Percentiles rank a stretch among this genome's conserved stretches.
These are phyloP conservation scores for Bilobella aurantiaca DNA, from an alignment of 1,140 invertebrate species.

Conservation along the genomic window DNA sequence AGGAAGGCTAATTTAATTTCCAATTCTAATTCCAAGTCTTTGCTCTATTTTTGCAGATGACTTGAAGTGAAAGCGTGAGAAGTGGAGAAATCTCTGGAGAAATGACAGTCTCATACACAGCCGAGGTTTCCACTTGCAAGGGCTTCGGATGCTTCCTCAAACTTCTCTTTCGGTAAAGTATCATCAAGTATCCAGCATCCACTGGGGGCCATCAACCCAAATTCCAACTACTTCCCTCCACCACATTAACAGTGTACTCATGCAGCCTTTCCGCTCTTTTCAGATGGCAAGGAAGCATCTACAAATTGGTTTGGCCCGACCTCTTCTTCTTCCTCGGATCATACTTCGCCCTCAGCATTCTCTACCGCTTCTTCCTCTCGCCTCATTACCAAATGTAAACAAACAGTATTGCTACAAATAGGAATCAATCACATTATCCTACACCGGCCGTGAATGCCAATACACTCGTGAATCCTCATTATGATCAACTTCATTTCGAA, in stretches of 20 bases:
- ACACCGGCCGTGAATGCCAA: too few relatives aligned
- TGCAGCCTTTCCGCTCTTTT: constrained; percentile 36
- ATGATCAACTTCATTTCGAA: background rate
- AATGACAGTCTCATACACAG: constrained; percentile 82
- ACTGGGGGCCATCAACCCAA: background rate
- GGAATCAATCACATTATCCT: too few relatives aligned
- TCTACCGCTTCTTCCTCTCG: constrained; percentile 49
- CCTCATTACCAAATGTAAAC: constrained; percentile 49
- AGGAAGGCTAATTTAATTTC: too few relatives aligned
- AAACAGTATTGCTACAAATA: too few relatives aligned
- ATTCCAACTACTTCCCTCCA: too few relatives aligned
- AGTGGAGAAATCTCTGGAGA: too few relatives aligned
- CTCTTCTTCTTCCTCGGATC: constrained; percentile 51
- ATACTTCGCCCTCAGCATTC: constrained; percentile 50
- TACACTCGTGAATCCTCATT: background rate
- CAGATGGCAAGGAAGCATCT: constrained; percentile 62
- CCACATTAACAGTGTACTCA: too few relatives aligned
- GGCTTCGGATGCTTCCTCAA: constrained; percentile 76
- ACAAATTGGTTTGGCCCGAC: constrained; percentile 62
- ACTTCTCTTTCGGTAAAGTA: constrained; percentile 59
- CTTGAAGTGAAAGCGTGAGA: background rate
- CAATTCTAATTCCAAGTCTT: background rate
- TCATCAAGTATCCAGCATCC: background rate
- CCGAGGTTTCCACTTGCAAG: constrained; percentile 72
- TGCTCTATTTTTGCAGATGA: background rate